Percentiles rank a stretch among this genome's conserved stretches.
These are phyloP conservation scores for Petroica traversi DNA, from an alignment of 2,113 vertebrate species.

Conservation along the genomic window DNA sequence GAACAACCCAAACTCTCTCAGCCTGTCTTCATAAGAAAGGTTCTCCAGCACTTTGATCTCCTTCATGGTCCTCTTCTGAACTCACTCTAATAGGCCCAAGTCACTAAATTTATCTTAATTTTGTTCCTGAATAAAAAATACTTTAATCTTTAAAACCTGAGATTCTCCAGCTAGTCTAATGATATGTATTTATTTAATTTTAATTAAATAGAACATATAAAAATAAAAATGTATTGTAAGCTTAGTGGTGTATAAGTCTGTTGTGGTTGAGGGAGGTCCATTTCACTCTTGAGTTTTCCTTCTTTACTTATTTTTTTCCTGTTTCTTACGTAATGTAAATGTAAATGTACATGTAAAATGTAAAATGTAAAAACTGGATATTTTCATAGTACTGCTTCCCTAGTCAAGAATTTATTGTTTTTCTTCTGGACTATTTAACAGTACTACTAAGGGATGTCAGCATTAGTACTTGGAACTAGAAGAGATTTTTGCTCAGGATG, in stretches of 20 bases:
- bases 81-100: neutral
- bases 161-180: neutral
- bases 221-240: neutral
- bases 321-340: neutral
- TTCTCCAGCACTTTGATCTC: neutral
- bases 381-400: neutral
- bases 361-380: too few species aligned
- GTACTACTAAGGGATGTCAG: neutral
- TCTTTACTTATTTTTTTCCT: neutral
- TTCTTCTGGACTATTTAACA: neutral
- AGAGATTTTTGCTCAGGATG: neutral
- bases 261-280: fast-evolving
- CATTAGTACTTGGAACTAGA: neutral
- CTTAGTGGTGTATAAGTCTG: neutral
- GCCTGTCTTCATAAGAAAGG: neutral
- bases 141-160: neutral
- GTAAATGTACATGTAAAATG: too few species aligned
- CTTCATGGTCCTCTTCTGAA: neutral
- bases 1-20: neutral
- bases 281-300: neutral
- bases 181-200: neutral
- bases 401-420: neutral
- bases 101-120: neutral
- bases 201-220: neutral
- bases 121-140: neutral